Conservation (phyloP, 2,888 invertebrate species). For the Rhagonycha fulva region DNA sequence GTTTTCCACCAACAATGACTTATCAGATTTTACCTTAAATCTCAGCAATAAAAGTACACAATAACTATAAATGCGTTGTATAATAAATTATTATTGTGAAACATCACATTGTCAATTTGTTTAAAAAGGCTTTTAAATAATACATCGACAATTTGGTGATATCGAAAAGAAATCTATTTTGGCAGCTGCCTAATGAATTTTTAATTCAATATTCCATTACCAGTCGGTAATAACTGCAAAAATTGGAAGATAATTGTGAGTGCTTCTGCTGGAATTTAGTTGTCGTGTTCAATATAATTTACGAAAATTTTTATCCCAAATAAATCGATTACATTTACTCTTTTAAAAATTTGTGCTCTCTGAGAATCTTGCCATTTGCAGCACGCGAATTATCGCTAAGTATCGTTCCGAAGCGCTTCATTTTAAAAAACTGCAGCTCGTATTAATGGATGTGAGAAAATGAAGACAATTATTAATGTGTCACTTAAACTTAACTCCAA, state of each 20-base stretch:
- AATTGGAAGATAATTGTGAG: conserved; percentile 19
- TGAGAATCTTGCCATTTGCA: neutral
- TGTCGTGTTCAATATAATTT: conserved; percentile 10
- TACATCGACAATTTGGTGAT: neutral
- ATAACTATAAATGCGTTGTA: neutral
- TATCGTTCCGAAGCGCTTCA: neutral
- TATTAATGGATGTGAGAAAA: neutral
- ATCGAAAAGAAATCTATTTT: neutral
- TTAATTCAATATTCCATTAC: neutral
- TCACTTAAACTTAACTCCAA: neutral
- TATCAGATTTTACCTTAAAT: neutral
- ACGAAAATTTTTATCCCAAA: neutral
- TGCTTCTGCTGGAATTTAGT: conserved; percentile 11
- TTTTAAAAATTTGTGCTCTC: neutral
- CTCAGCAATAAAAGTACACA: neutral
- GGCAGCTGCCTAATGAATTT: neutral
- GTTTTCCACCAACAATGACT: neutral
- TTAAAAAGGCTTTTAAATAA: neutral
- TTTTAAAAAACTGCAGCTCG: neutral
- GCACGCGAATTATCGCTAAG: neutral
- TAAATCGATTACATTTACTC: neutral
- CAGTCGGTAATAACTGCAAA: neutral
- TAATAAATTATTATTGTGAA: neutral
- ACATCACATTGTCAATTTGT: neutral
- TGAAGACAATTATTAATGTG: neutral